These are phyloP conservation scores for Paedocypris sp. DNA, from an alignment of 2,113 vertebrate species.

Conservation along the genomic window DNA sequence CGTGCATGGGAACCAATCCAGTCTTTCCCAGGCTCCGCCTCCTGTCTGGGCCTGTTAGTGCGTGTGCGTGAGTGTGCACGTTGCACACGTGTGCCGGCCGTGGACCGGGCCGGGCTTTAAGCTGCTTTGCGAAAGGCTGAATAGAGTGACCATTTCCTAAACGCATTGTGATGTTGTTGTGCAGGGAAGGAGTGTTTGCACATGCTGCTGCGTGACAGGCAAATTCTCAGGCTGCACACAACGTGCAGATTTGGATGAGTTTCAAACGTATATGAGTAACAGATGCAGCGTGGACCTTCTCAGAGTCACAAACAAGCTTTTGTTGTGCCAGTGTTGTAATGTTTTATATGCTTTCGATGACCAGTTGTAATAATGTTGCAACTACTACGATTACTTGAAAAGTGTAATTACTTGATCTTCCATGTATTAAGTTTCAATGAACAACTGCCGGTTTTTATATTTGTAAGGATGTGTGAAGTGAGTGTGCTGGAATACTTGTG, in stretches of 20 bases:
- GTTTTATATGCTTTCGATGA: no score
- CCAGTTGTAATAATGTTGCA: no score
- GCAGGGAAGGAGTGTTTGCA: conserved; percentile 31
- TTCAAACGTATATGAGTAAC: neutral
- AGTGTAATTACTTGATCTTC: no score
- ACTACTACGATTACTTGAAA: no score
- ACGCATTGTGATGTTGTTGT: conserved; percentile 38
- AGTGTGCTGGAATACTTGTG: no score
- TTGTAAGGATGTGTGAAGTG: no score
- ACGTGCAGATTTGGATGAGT: neutral
- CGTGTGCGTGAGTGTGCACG: conserved; percentile 32
- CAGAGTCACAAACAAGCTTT: no score
- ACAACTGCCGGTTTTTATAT: no score
- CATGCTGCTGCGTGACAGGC: conserved; percentile 44
- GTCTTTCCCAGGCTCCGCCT: neutral
- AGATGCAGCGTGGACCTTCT: no score
- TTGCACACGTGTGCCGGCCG: conserved; percentile 56
- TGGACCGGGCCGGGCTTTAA: conserved; percentile 45
- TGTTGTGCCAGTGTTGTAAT: no score
- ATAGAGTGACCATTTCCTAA: conserved; percentile 45
- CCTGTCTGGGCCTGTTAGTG: neutral
- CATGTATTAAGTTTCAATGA: no score
- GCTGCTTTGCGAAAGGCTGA: conserved; percentile 54
- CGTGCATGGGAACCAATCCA: neutral
- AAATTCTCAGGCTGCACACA: neutral